Base-by-base conservation (phyloP, 2,797 vertebrate species). In the Lithobates sylvaticus region DNA sequence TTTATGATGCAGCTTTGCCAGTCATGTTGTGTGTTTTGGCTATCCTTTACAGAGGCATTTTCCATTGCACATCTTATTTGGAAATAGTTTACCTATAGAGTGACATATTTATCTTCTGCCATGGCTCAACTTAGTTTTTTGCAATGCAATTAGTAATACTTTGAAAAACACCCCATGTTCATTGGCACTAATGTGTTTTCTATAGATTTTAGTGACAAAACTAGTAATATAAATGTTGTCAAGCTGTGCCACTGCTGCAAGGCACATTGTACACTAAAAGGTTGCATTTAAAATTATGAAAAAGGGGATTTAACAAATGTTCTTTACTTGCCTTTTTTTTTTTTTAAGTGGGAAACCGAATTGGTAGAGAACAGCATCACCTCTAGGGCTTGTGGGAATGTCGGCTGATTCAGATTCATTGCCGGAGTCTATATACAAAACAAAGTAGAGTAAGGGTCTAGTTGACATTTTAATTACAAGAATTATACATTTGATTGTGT, bases 181-280 rank as follows among this genome's bases (percentile, higher is more conserved):
- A 88, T 89, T 84, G 89, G 88, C 78, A 88, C 88, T 91, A 91
- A 92, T 92, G 89, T 87, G 88, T 90, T 93, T 93, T 89, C 86
- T 90, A 92, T 91, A 90, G 92, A 93, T 92, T 91, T 91, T 91
- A 85, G 90, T 92, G 91, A 91, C 91, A 92, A 89, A 90, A 91
- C 90, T 85, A 89, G 82, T 89, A 90, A 91, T 92, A 92, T 93
- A 91, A 91, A 92, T 92, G 90, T 89, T 89, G 44, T 91, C 90
- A 90, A 89, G 88, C 88, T 88, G 80, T 91, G 88, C 89, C 88
- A 88, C 86, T 88, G 91, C 91, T 93, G 81, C 88, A 85, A 91
- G 90, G 91, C 89, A 91, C 88, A 89, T 88, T 89, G 89, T 90
- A 91, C 90, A 90, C 79, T 85, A 87, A 92, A 92, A 92, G 91